Percentiles rank a stretch among this genome's conserved stretches.
These are phyloP conservation scores for Neodiprion fabricii DNA, from an alignment of 1,140 invertebrate species.

Conservation along the genomic window DNA sequence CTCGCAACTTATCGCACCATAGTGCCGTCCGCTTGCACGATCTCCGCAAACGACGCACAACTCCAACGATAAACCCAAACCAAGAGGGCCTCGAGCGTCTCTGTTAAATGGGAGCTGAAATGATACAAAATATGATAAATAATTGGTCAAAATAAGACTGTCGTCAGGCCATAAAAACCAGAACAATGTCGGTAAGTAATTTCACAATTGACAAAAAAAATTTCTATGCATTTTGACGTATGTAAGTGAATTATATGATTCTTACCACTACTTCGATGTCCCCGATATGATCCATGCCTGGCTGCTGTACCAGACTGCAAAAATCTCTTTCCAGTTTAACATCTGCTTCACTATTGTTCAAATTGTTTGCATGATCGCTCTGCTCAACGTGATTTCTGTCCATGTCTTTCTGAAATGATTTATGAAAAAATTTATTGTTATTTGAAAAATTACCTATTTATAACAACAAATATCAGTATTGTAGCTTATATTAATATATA, in stretches of 20 bases:
- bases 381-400: conserved; percentile 50
- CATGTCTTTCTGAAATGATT: conserved; percentile 44
- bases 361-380: conserved; percentile 42
- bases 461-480: too few relatives aligned
- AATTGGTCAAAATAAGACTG: not conserved
- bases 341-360: conserved; percentile 48
- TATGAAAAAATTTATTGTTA: conserved; percentile 14
- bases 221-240: not conserved
- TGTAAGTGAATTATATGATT: not conserved
- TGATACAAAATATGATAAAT: conserved; percentile 18
- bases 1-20: conserved; percentile 93
- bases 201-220: not conserved
- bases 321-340: conserved; percentile 51
- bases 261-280: conserved; percentile 48
- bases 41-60: conserved; percentile 95
- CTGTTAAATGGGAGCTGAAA: conserved; percentile 54
- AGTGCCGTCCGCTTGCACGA: conserved; percentile 91
- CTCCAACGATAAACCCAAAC: conserved; percentile 71
- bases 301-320: conserved; percentile 45
- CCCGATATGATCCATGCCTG: conserved; percentile 41
- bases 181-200: not conserved
- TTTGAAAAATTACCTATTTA: too few relatives aligned
- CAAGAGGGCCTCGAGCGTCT: conserved; percentile 57
- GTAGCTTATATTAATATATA: too few relatives aligned
- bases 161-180: too few relatives aligned